Evolutionary conservation across 2,888 invertebrate species (phyloP).

Genomic region (Hirtodrosophila duncani): DNA sequence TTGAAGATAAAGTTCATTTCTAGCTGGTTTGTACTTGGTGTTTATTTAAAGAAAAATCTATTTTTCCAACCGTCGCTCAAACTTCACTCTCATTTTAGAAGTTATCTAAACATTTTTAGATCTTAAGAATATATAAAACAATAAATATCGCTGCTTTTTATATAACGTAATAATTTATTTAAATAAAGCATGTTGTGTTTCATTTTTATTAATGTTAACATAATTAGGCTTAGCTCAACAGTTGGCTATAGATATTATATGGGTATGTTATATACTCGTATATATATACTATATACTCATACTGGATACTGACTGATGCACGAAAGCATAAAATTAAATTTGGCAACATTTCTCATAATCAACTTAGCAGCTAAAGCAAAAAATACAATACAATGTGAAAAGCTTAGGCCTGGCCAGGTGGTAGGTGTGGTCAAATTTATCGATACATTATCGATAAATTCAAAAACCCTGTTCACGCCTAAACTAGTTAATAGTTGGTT

Average conservation of each 20-base stretch:
- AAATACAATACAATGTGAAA: slow-evolving; percentile 54
- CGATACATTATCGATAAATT: too few relatives aligned
- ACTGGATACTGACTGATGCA: slow-evolving; percentile 64
- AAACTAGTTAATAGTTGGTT: slow-evolving; percentile 32
- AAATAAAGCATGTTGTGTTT: slow-evolving; percentile 61
- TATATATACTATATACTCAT: neutral
- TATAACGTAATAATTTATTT: slow-evolving; percentile 60
- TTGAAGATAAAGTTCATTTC: too few relatives aligned
- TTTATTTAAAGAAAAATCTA: too few relatives aligned
- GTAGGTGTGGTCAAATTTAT: too few relatives aligned
- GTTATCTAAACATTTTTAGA: too few relatives aligned
- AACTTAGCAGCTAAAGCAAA: slow-evolving; percentile 71
- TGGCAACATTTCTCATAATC: slow-evolving; percentile 73
- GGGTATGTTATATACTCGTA: too few relatives aligned
- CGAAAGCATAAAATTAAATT: slow-evolving; percentile 69
- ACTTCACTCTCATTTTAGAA: too few relatives aligned
- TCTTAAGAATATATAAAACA: slow-evolving; percentile 3
- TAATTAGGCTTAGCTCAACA: slow-evolving; percentile 57
- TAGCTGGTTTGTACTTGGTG: too few relatives aligned
- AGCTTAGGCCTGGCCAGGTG: too few relatives aligned
- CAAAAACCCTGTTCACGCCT: too few relatives aligned
- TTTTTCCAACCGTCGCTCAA: too few relatives aligned
- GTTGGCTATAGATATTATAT: slow-evolving; percentile 23
- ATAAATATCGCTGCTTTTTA: neutral
- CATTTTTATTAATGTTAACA: slow-evolving; percentile 55